These are phyloP conservation scores for Ancistrus triradiatus DNA, from an alignment of 2,113 vertebrate species.

Conservation along the genomic window DNA sequence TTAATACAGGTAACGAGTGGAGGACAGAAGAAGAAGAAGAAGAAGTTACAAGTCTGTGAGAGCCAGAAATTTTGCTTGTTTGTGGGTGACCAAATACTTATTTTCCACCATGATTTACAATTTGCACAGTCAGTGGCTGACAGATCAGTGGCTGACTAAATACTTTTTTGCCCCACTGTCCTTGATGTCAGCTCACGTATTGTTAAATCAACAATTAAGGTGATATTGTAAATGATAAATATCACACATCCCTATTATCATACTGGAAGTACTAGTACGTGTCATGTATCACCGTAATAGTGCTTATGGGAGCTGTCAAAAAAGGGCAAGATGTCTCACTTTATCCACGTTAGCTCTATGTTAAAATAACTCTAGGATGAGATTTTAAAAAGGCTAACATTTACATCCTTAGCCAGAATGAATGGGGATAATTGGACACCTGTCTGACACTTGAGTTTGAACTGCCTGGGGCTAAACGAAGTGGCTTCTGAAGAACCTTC, in stretches of 20 bases:
- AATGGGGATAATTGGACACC: constrained; percentile 38
- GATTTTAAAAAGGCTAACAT: constrained; percentile 31
- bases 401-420: constrained; percentile 28
- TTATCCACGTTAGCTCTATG: constrained; percentile 4
- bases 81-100: too few species aligned
- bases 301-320: not conserved
- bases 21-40: too few species aligned
- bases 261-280: not conserved
- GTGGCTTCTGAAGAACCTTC: constrained; percentile 38
- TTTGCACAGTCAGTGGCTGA: too few species aligned
- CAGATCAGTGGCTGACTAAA: too few species aligned
- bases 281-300: not conserved
- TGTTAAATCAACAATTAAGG: too few species aligned
- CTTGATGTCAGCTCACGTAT: too few species aligned
- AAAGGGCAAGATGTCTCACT: not conserved
- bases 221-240: not conserved
- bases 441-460: constrained; percentile 31
- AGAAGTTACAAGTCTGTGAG: too few species aligned
- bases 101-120: too few species aligned
- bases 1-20: too few species aligned
- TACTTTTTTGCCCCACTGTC: too few species aligned
- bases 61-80: too few species aligned
- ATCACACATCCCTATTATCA: not conserved
- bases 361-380: constrained; percentile 11
- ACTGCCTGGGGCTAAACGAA: constrained; percentile 38